Conservation (phyloP, 2,888 invertebrate genomes). For the Scaptomyza flava region DNA sequence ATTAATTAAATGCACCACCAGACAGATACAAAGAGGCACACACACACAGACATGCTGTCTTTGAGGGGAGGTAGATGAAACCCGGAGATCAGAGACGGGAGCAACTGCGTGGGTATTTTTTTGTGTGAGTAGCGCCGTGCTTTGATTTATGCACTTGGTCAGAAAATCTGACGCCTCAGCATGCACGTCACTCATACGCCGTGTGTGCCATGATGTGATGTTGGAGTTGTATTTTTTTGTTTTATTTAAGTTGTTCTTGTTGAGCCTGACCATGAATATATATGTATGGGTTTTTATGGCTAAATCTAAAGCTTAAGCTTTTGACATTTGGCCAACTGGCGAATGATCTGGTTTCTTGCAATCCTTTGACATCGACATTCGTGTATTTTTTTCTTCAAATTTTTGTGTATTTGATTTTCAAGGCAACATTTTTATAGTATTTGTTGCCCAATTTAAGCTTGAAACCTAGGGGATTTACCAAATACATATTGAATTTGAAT, state of each 20-base stretch:
- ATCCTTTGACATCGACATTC: slow-evolving; percentile 78
- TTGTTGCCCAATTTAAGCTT: slow-evolving; percentile 23
- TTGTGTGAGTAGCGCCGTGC: slow-evolving; percentile 57
- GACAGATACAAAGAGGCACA: slow-evolving; percentile 20
- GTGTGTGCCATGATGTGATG: slow-evolving; percentile 46
- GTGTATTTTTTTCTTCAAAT: slow-evolving; percentile 8
- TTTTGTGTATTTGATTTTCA: slow-evolving; percentile 14
- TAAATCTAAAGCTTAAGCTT: slow-evolving; percentile 60
- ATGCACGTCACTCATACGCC: slow-evolving; percentile 75
- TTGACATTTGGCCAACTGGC: slow-evolving; percentile 70
- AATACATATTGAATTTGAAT: slow-evolving; percentile 27
- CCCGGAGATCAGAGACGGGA: slow-evolving; percentile 4
- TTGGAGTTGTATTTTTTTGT: slow-evolving; percentile 9
- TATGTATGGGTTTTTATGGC: neutral
- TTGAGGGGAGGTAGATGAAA: slow-evolving; percentile 7
- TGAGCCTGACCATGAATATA: slow-evolving; percentile 73
- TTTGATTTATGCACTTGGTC: slow-evolving; percentile 74
- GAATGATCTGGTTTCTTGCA: slow-evolving; percentile 42
- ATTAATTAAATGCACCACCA: slow-evolving; percentile 68
- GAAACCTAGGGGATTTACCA: slow-evolving; percentile 45
- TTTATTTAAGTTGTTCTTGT: neutral
- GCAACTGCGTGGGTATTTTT: slow-evolving; percentile 12
- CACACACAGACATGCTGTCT: slow-evolving; percentile 2
- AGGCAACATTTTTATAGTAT: slow-evolving; percentile 12
- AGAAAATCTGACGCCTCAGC: slow-evolving; percentile 79